These are phyloP conservation scores for Alauda arvensis DNA, from an alignment of 2,797 vertebrate genomes.

Conservation along the genomic window DNA sequence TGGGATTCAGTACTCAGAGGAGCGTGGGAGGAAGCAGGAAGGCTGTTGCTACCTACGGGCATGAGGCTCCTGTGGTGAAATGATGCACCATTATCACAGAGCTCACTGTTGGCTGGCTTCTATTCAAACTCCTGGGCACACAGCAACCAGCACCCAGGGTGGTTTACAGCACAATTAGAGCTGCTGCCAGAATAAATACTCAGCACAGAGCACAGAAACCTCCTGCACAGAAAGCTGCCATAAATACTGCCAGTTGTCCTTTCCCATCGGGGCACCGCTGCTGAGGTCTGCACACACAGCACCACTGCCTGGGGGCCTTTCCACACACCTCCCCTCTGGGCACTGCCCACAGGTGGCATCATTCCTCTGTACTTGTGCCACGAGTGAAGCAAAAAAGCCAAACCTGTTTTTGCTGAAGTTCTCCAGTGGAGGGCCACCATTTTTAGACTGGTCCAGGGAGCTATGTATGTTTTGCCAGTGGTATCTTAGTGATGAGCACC, in stretches of 20 bases:
- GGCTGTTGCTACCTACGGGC: neutral
- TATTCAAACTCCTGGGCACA: neutral
- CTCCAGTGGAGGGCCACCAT: neutral
- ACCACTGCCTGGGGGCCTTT: neutral
- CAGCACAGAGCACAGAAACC: neutral
- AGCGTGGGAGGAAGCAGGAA: neutral
- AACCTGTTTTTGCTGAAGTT: neutral
- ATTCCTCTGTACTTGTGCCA: neutral
- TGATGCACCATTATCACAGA: neutral
- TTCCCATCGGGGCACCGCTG: accelerated
- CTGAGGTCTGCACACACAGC: neutral
- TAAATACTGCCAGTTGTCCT: neutral
- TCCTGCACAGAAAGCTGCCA: neutral
- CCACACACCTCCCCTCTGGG: neutral
- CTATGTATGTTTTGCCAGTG: neutral
- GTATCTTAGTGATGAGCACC: neutral
- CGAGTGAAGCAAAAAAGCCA: neutral
- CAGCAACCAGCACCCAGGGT: slow-evolving; percentile 7
- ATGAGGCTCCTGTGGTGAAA: accelerated
- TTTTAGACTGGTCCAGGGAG: neutral
- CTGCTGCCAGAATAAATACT: neutral
- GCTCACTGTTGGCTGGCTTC: neutral
- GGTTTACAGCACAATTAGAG: slow-evolving; percentile 6
- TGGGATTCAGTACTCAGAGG: neutral
- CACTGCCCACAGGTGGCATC: neutral